Percentiles rank a stretch among this genome's conserved stretches.
These are phyloP conservation scores for Rallus crepitans DNA, from an alignment of 2,797 vertebrate genomes.

Conservation along the genomic window DNA sequence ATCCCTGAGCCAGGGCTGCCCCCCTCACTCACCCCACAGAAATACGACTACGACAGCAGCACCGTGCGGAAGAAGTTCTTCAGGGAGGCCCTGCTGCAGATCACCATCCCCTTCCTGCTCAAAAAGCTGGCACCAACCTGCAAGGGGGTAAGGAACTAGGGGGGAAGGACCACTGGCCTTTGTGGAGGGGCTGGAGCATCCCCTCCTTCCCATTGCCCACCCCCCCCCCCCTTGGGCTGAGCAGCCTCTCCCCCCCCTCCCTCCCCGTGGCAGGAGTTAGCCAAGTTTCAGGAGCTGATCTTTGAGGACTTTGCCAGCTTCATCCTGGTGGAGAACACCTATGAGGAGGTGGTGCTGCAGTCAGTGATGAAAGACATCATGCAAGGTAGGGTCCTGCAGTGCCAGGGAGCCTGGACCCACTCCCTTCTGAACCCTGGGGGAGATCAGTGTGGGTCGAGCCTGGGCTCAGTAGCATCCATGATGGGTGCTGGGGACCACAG, in stretches of 20 bases:
- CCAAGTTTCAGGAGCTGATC: slow-evolving; percentile 93
- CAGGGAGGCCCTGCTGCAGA: slow-evolving; percentile 94
- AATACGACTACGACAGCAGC: slow-evolving; percentile 98
- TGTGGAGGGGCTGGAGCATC: background rate
- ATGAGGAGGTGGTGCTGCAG: slow-evolving; percentile 95
- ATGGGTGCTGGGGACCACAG: background rate
- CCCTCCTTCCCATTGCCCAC: no score
- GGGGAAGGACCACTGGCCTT: accelerated
- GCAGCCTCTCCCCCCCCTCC: accelerated
- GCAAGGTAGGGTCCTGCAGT: slow-evolving; percentile 83
- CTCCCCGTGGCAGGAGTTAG: slow-evolving; percentile 83
- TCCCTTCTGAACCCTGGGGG: accelerated
- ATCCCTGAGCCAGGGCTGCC: accelerated
- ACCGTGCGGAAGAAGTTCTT: slow-evolving; percentile 96
- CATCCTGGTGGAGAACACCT: slow-evolving; percentile 94
- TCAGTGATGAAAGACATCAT: slow-evolving; percentile 95
- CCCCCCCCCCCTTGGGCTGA: background rate
- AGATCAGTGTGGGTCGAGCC: no score
- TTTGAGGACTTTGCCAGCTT: slow-evolving; percentile 95
- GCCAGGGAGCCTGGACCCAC: accelerated
- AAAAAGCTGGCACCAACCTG: slow-evolving; percentile 90
- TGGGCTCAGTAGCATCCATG: background rate
- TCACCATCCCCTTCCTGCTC: slow-evolving; percentile 96
- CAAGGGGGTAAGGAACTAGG: slow-evolving; percentile 80
- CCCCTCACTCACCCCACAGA: slow-evolving; percentile 75